phyloP scores from a whole-genome alignment of 2,888 invertebrate genomes.

The Dione vanillae region DNA sequence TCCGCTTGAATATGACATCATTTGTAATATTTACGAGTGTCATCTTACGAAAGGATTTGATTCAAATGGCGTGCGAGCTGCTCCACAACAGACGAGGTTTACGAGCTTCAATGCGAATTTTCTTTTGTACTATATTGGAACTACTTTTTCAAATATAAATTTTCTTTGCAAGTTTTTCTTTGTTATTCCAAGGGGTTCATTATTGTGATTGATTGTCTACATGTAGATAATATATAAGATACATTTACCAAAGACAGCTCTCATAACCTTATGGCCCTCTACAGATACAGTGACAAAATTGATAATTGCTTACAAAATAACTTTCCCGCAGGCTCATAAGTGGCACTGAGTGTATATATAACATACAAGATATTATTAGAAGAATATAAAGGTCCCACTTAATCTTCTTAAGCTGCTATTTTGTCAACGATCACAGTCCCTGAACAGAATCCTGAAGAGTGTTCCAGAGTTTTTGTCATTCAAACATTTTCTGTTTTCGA shows the following conservation, averaged over 20 bases:
- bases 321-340: not conserved
- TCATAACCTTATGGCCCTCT: not conserved
- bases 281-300: not conserved
- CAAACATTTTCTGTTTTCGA: constrained; percentile 11
- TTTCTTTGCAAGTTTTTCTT: too few species aligned
- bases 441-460: constrained; percentile 31
- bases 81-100: not conserved
- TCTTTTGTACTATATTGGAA: not conserved
- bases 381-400: constrained; percentile 29
- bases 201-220: not conserved
- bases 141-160: not conserved
- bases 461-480: constrained; percentile 4
- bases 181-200: too few species aligned
- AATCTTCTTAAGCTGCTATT: constrained; percentile 32
- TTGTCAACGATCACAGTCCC: constrained; percentile 27
- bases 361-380: constrained; percentile 21
- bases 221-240: too few species aligned
- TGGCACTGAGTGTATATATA: constrained; percentile 1
- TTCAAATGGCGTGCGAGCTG: constrained; percentile 14
- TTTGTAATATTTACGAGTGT: constrained; percentile 12
- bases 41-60: constrained; percentile 9
- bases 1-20: constrained; percentile 15
- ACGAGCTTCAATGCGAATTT: not conserved
- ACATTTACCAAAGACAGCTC: too few species aligned
- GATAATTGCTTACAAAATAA: not conserved